Evolutionary conservation across 2,113 vertebrate species (phyloP), one percentile per base, ranked within the genome.

Genomic region (Dermatemys mawii): DNA sequence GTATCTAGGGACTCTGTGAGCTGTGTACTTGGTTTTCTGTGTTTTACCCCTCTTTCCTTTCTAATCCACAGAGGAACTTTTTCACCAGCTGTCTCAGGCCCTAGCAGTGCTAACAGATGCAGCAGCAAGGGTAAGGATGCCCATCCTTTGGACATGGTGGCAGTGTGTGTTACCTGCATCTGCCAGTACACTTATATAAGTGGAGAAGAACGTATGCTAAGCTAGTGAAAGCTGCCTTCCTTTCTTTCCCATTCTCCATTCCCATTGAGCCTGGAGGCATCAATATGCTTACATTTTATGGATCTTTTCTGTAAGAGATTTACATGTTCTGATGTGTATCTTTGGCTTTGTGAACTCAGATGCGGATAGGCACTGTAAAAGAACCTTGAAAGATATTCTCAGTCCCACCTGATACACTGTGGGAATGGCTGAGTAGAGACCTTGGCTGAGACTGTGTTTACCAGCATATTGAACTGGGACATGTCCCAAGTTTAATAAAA

Each of bases 21-120:
- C 48, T 1, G 1, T 70, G 67, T 35, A 4, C 13, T 0, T 90
- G 93, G 2, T 84, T 91, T 83, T 32, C 76, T 76, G 86, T n/a
- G 17, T 32, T 81, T 93, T 57, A 81, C 73, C 87, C 44, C 95
- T 89, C 86, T 90, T 97, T 95, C 88, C 26, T 89, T 96, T 88
- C 73, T 96, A 27, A 0, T 96, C 84, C 96, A 63, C 93, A 98
- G 99, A 98, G 41, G 99, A 99, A 81, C 98, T 99, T 88, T 99
- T 99, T 97, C 99, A 99, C 97, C 99, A 99, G 96, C 98, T 99
- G 92, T 99, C 99, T 53, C 99, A 99, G 98, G 99, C 99, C 89
- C 98, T 99, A 46, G 99, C 99, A 75, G 98, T 99, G 53, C 96
- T 99, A 84, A 99, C 99, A 0, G 99, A 99, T 91, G 98, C 98